Evolutionary conservation across 2,113 vertebrate genomes (phyloP).

Genomic region (Onychostruthus taczanowskii): DNA sequence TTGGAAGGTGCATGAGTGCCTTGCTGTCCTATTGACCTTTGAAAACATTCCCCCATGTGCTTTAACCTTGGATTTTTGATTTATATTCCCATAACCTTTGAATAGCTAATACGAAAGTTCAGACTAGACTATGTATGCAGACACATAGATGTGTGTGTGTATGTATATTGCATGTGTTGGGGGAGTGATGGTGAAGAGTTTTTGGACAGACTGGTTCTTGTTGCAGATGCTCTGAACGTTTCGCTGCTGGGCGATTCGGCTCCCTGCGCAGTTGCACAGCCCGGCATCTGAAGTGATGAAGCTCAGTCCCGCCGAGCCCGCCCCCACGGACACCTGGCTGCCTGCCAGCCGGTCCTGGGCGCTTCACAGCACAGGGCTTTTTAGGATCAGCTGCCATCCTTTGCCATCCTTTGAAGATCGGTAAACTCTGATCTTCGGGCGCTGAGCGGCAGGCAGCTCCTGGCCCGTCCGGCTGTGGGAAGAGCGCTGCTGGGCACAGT

Average conservation of each 20-base stretch:
- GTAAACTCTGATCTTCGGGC: fast-evolving
- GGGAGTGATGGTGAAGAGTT: background rate
- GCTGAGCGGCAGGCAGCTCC: background rate
- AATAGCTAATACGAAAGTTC: background rate
- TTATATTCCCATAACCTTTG: background rate
- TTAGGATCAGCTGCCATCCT: background rate
- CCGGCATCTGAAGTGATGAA: background rate
- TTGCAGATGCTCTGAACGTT: fast-evolving
- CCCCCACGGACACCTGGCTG: fast-evolving
- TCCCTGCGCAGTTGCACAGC: background rate
- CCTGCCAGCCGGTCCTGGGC: background rate
- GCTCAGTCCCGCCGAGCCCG: fast-evolving
- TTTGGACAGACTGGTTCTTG: fast-evolving
- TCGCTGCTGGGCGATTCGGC: too few relatives aligned
- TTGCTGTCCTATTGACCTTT: background rate
- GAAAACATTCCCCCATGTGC: background rate
- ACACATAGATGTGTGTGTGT: background rate
- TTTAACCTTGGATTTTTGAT: background rate
- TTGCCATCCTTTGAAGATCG: background rate
- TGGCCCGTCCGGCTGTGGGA: fast-evolving
- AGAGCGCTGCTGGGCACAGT: background rate
- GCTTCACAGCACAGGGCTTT: background rate
- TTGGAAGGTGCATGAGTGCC: background rate
- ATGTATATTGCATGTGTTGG: background rate
- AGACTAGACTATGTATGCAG: background rate